phyloP scores from a whole-genome alignment of 2,888 invertebrate genomes.

The Anthophora plumipes region DNA sequence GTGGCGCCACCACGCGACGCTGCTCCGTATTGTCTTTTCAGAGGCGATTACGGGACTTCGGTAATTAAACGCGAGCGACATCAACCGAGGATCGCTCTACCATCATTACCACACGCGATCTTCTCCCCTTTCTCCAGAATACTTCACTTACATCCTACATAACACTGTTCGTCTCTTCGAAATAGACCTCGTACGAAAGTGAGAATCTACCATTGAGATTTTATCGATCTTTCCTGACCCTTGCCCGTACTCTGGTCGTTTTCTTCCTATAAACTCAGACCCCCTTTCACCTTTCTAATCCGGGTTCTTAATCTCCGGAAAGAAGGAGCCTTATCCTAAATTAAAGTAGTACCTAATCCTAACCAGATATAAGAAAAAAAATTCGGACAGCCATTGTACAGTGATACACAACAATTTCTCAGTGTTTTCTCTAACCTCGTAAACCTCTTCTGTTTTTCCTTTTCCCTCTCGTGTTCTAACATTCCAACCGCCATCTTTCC shows the following conservation, averaged over 20 bases:
- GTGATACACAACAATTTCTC: background rate
- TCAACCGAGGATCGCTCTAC: slow-evolving; percentile 16
- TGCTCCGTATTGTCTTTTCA: background rate
- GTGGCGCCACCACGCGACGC: slow-evolving; percentile 9
- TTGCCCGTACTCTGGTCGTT: background rate
- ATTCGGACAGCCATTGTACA: background rate
- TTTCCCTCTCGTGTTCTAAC: background rate
- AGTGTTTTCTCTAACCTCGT: background rate
- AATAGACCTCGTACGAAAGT: slow-evolving; percentile 30
- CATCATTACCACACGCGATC: background rate
- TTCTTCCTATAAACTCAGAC: background rate
- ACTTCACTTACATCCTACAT: slow-evolving; percentile 18
- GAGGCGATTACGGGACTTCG: slow-evolving; percentile 16
- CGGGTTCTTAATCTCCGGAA: background rate
- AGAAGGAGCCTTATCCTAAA: too few species aligned
- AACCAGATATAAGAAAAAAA: too few species aligned
- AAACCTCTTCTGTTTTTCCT: slow-evolving; percentile 27
- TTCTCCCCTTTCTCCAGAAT: slow-evolving; percentile 31
- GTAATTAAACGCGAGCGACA: slow-evolving; percentile 57
- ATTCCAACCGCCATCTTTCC: slow-evolving; percentile 18
- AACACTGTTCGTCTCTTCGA: slow-evolving; percentile 30
- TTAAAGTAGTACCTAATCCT: too few species aligned
- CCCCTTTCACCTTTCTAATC: background rate
- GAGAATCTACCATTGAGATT: slow-evolving; percentile 33
- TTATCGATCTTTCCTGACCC: slow-evolving; percentile 13